Evolutionary conservation across 2,113 vertebrate species (phyloP).

Genomic region (Plecturocebus donacophilus): DNA sequence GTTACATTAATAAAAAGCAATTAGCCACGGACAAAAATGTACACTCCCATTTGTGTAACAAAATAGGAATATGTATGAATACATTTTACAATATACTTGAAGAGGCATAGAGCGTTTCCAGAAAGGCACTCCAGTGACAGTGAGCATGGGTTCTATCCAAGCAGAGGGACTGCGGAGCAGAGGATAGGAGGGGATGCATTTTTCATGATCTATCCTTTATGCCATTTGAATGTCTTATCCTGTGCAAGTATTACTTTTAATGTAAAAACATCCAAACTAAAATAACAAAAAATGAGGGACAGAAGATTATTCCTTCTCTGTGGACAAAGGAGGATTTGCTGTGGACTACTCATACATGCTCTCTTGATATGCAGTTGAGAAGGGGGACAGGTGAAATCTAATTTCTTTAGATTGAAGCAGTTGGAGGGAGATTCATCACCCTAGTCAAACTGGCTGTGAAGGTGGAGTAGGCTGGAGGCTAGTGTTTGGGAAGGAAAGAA

Average conservation of each 20-base stretch:
- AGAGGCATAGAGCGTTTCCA: neutral
- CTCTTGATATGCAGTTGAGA: fast-evolving
- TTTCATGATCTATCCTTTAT: neutral
- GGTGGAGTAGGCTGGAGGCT: neutral
- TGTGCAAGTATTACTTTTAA: neutral
- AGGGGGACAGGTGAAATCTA: neutral
- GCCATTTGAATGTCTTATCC: neutral
- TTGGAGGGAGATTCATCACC: neutral
- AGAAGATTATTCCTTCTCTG: neutral
- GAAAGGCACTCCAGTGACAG: neutral
- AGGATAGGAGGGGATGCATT: neutral
- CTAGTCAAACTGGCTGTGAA: neutral
- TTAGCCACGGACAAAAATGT: neutral
- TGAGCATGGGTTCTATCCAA: neutral
- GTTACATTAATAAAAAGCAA: neutral
- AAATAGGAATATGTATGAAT: neutral
- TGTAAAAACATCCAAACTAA: neutral
- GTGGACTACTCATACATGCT: neutral
- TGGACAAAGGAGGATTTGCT: neutral
- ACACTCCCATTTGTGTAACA: neutral
- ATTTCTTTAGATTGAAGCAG: neutral
- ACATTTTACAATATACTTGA: fast-evolving
- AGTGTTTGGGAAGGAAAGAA: neutral
- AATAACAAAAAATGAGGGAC: neutral
- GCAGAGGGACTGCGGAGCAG: neutral